Conservation (phyloP, 2,888 invertebrate genomes). For the Oscheius sp. region DNA sequence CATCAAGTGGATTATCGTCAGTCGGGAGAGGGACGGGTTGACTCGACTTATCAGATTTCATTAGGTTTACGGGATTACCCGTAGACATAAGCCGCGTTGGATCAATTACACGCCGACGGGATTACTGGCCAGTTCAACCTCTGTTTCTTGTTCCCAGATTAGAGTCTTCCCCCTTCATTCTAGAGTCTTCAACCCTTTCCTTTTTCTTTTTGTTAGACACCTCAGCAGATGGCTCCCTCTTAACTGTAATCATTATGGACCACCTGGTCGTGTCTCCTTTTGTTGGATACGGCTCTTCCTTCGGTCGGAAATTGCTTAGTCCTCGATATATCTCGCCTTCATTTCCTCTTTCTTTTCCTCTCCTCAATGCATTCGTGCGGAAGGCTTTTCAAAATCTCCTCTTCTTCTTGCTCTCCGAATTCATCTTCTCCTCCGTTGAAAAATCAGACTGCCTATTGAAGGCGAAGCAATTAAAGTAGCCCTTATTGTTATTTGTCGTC, state of each 20-base stretch:
- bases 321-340: too few species aligned
- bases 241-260: slow-evolving; percentile 25
- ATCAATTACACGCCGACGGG: slow-evolving; percentile 14
- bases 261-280: slow-evolving; percentile 9
- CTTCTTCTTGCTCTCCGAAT: neutral
- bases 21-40: neutral
- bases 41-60: slow-evolving; percentile 29
- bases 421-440: neutral
- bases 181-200: neutral
- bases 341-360: too few species aligned
- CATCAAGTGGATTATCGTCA: neutral
- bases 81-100: slow-evolving; percentile 26
- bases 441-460: neutral
- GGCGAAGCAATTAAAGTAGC: slow-evolving; percentile 5
- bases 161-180: neutral
- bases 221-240: slow-evolving; percentile 16
- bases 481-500: neutral
- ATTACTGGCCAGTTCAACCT: slow-evolving; percentile 18
- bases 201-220: neutral
- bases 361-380: slow-evolving; percentile 20
- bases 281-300: neutral
- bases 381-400: slow-evolving; percentile 10
- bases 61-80: slow-evolving; percentile 29
- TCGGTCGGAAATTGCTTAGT: neutral
- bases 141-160: slow-evolving; percentile 14